phyloP scores from a whole-genome alignment of 2,888 invertebrate genomes.

The Steinernema scapterisci region DNA sequence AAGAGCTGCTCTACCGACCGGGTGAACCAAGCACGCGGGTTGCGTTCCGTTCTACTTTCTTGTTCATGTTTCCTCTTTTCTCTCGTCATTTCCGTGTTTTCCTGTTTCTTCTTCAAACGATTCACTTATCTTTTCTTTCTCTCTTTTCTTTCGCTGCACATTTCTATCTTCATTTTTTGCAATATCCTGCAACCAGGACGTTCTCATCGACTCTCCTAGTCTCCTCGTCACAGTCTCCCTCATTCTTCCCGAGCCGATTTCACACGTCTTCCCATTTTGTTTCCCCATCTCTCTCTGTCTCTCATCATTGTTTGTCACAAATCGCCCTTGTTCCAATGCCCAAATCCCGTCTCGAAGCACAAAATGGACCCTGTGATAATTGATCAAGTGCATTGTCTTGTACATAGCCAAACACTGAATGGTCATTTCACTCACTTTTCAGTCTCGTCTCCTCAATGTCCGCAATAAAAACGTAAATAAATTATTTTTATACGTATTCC shows the following conservation, averaged over 20 bases:
- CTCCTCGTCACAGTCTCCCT: too few relatives aligned
- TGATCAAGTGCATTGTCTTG: constrained; percentile 33
- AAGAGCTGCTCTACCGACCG: constrained; percentile 29
- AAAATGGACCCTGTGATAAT: constrained; percentile 31
- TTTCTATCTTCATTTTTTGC: not conserved
- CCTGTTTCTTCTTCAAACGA: constrained; percentile 1
- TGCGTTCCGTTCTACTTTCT: constrained; percentile 21
- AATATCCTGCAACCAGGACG: not conserved
- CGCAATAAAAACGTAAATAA: constrained; percentile 29
- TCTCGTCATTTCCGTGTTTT: not conserved
- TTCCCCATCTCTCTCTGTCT: too few relatives aligned
- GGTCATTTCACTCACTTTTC: constrained; percentile 33
- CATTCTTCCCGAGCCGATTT: too few relatives aligned
- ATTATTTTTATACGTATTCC: constrained; percentile 1
- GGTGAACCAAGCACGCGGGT: constrained; percentile 31
- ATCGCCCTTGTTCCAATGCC: not conserved
- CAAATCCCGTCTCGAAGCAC: not conserved
- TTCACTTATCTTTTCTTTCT: not conserved
- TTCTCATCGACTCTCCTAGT: too few relatives aligned
- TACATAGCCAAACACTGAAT: constrained; percentile 19
- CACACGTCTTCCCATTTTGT: too few relatives aligned
- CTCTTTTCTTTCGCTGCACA: not conserved
- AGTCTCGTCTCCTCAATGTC: not conserved
- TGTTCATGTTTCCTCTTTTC: not conserved
- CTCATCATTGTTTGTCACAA: too few relatives aligned